Base-by-base conservation (phyloP, 2,888 invertebrate genomes). In the Apotomis betuletana region DNA sequence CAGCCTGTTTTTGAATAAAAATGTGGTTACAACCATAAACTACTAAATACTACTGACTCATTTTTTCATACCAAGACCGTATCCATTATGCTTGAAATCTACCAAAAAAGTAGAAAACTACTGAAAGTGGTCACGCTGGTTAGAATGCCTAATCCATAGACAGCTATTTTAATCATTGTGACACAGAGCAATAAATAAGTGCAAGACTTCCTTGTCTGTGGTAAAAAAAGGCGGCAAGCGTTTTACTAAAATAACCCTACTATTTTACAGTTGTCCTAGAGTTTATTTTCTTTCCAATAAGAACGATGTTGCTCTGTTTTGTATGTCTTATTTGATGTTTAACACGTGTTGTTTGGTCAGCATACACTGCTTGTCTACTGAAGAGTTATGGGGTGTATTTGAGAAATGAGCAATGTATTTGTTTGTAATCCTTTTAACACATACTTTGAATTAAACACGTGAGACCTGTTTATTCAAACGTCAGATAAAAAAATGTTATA, bases 161-260 rank as follows among this genome's bases (percentile, higher is more conserved):
- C 67, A 68, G 58, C 57, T 71, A 67, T 72, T 72, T 68, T 59
- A 68, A 71, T 58, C 69, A 57, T 27, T 49, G 44, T 67, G 67
- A 67, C 67, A 58, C 58, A 72, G 60, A 36, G 44, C 41, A 72
- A 72, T 72, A 72, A 68, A 72, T 72, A 68, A 72, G 52, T 63
- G 67, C 38, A 68, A 65, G 70, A 59, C 62, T 72, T 72, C 67
- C 72, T 72, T 68, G 72, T 72, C 72, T 63, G 52, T 67, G 71
- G 67, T 62, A 62, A 55, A 49, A 69, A 67, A 72, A 59, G 58
- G 15, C 55, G 38, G 54, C 44, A 68, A 68, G 36, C 58, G 52
- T 68, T 71, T 65, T 71, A 62, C 71, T 57, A 58, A 72, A 63
- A 63, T 68, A 63, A 54, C 4, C 44, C 13, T 27, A 62, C 44